Conservation (phyloP, 2,113 vertebrate species). For the Gadus chalcogrammus region DNA sequence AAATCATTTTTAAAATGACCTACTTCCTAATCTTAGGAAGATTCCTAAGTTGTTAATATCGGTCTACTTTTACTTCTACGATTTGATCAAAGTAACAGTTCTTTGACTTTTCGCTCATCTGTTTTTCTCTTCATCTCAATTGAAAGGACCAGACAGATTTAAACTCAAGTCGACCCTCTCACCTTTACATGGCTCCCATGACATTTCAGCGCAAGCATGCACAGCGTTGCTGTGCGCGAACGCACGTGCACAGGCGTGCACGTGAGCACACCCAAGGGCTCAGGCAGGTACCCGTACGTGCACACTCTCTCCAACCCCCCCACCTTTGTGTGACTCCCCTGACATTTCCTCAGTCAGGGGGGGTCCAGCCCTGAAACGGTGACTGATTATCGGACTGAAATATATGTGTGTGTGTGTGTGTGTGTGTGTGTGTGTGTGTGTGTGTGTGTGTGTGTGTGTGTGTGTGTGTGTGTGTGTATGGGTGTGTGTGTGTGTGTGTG, state of each 20-base stretch:
- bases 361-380: slow-evolving; percentile 16
- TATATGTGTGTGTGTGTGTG: background rate
- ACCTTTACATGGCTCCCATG: background rate
- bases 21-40: too few species aligned
- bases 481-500: background rate
- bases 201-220: slow-evolving; percentile 1
- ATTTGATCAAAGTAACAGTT: too few species aligned
- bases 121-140: too few species aligned
- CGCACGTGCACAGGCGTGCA: background rate
- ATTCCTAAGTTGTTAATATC: too few species aligned
- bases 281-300: too few species aligned
- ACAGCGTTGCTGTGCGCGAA: background rate
- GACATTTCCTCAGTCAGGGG: slow-evolving; percentile 4
- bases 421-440: slow-evolving; percentile 6
- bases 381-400: slow-evolving; percentile 34
- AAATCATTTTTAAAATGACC: too few species aligned
- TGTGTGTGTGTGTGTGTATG: background rate
- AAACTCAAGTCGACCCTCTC: background rate
- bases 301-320: slow-evolving; percentile 3
- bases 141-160: background rate
- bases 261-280: background rate
- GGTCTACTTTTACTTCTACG: too few species aligned
- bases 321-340: slow-evolving; percentile 30
- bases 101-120: too few species aligned
- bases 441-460: background rate